Percentiles rank a stretch among this genome's conserved stretches.
Conservation (phyloP, 1,140 invertebrate species). For the Harpegnathos saltator region DNA sequence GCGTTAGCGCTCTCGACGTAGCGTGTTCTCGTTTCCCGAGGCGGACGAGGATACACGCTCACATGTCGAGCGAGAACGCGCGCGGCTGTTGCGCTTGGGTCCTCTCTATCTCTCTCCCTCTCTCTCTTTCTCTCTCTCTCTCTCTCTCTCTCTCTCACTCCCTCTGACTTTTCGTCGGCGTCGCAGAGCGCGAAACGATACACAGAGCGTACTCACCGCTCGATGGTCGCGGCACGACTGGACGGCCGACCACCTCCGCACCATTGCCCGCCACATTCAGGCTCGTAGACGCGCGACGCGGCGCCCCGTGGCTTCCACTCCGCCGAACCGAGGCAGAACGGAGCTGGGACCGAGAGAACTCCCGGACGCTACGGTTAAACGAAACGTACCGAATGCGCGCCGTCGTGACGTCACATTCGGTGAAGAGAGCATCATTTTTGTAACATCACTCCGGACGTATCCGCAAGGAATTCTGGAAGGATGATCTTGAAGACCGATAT, state of each 20-base stretch:
- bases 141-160: neutral
- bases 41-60: neutral
- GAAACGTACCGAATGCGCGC: too few relatives aligned
- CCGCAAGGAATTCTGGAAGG: too few relatives aligned
- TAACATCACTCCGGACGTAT: too few relatives aligned
- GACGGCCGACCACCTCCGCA: constrained; percentile 74
- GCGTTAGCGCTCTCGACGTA: neutral
- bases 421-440: too few relatives aligned
- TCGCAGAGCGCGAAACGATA: neutral
- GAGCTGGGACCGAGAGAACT: neutral
- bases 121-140: too few relatives aligned
- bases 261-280: constrained; percentile 72
- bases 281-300: constrained; percentile 68
- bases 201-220: constrained; percentile 72
- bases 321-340: neutral
- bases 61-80: constrained; percentile 8
- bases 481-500: too few relatives aligned
- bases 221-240: constrained; percentile 81
- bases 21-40: constrained; percentile 10
- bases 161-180: neutral
- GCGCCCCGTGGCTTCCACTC: constrained; percentile 38
- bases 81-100: neutral
- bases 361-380: neutral
- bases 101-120: neutral
- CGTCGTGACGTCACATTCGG: too few relatives aligned